phyloP scores from a whole-genome alignment of 2,888 invertebrate species.

The Epistrophe grossulariae region DNA sequence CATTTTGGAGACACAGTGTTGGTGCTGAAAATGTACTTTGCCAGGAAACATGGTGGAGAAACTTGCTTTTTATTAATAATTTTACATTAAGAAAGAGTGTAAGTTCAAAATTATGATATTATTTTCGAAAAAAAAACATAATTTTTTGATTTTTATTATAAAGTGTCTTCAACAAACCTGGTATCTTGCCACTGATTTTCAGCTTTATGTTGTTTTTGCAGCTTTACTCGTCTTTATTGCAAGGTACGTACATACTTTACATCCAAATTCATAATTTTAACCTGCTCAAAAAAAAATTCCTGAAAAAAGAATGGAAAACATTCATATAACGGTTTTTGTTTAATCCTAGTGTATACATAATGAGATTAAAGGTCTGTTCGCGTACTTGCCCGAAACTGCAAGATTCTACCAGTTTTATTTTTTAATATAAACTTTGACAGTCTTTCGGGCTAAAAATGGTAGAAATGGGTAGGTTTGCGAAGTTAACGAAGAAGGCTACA shows the following conservation, averaged over 20 bases:
- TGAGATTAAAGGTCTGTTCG: too few relatives aligned
- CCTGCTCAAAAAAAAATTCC: too few relatives aligned
- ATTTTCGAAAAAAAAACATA: not conserved
- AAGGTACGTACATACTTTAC: conserved; percentile 77
- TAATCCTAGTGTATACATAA: too few relatives aligned
- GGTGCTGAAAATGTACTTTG: conserved; percentile 81
- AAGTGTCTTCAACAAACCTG: conserved; percentile 82
- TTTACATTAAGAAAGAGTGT: conserved; percentile 80
- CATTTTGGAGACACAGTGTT: conserved; percentile 82
- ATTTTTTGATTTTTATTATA: not conserved
- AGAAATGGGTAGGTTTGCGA: too few relatives aligned
- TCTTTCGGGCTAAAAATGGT: too few relatives aligned
- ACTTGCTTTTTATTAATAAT: conserved; percentile 82
- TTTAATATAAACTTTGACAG: too few relatives aligned
- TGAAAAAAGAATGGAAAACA: too few relatives aligned
- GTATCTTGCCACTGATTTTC: conserved; percentile 82
- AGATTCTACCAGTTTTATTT: too few relatives aligned
- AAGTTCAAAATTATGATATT: conserved; percentile 43
- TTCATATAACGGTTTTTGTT: too few relatives aligned
- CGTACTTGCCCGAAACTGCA: too few relatives aligned
- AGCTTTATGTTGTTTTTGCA: conserved; percentile 80
- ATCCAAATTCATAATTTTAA: too few relatives aligned
- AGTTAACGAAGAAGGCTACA: too few relatives aligned
- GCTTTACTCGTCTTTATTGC: conserved; percentile 78
- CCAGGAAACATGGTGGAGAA: conserved; percentile 83